A percentile compares a stretch with the other conserved stretches of the same genome.
Evolutionary conservation across 2,888 invertebrate species (phyloP).

Genomic region (Tridacna gigas): DNA sequence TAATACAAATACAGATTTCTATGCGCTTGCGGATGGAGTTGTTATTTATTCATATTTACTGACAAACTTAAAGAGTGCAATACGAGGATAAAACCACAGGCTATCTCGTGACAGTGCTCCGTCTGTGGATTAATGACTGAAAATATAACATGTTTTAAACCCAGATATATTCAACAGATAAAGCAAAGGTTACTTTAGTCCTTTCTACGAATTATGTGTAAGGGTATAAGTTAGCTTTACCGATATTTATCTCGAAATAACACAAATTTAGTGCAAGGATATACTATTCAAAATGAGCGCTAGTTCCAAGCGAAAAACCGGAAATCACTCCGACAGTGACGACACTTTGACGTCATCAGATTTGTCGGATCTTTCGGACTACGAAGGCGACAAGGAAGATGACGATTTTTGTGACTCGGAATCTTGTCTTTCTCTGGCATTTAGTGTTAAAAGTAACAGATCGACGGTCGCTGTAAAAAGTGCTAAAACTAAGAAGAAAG

Average conservation of each 20-base stretch:
- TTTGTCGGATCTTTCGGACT: slow-evolving; percentile 20
- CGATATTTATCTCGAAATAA: neutral
- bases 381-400: slow-evolving; percentile 23
- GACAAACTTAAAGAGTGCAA: too few relatives aligned
- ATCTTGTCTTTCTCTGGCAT: slow-evolving; percentile 43
- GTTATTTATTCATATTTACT: too few relatives aligned
- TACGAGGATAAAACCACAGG: too few relatives aligned
- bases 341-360: slow-evolving; percentile 52
- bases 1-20: too few relatives aligned
- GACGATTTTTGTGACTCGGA: slow-evolving; percentile 39
- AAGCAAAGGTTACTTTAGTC: too few relatives aligned
- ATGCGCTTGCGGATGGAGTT: too few relatives aligned
- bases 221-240: neutral
- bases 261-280: neutral
- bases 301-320: neutral
- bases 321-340: slow-evolving; percentile 45
- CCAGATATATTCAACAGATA: too few relatives aligned
- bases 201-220: too few relatives aligned
- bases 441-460: slow-evolving; percentile 44
- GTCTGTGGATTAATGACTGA: too few relatives aligned
- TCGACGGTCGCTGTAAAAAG: slow-evolving; percentile 53
- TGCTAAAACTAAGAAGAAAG: slow-evolving; percentile 56
- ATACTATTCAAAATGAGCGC: neutral
- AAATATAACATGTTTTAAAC: too few relatives aligned
- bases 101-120: too few relatives aligned